phyloP scores from a whole-genome alignment of 2,888 invertebrate genomes.

The Agapostemon virescens region DNA sequence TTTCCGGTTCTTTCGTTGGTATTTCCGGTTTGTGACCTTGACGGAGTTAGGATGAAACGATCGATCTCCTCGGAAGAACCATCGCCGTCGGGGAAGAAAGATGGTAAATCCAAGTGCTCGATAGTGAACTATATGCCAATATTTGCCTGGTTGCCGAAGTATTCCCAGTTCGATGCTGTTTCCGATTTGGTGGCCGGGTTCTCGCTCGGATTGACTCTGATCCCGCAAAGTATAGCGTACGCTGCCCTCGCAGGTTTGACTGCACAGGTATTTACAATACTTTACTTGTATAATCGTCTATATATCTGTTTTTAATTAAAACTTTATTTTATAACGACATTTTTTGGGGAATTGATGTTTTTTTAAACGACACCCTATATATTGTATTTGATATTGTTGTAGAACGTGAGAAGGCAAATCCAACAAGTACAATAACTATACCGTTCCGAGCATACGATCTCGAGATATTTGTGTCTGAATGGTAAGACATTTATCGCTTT shows the following conservation, averaged over 20 bases:
- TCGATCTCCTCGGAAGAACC: slow-evolving; percentile 4
- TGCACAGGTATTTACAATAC: slow-evolving; percentile 84
- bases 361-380: too few species aligned
- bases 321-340: too few species aligned
- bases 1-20: background rate
- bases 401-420: too few species aligned
- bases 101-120: slow-evolving; percentile 7
- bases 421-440: too few species aligned
- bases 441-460: too few species aligned
- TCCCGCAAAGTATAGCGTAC: slow-evolving; percentile 96
- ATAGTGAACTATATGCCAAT: slow-evolving; percentile 81
- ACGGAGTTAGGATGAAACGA: background rate
- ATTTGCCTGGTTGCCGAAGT: slow-evolving; percentile 86
- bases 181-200: slow-evolving; percentile 94
- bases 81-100: slow-evolving; percentile 9
- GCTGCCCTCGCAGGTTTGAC: slow-evolving; percentile 92
- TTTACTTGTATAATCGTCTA: background rate
- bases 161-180: slow-evolving; percentile 85
- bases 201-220: slow-evolving; percentile 94
- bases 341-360: too few species aligned
- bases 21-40: background rate
- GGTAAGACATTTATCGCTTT: too few species aligned
- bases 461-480: too few species aligned
- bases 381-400: too few species aligned
- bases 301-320: too few species aligned